phyloP scores from a whole-genome alignment of 2,113 vertebrate genomes.

The Tursiops truncatus region DNA sequence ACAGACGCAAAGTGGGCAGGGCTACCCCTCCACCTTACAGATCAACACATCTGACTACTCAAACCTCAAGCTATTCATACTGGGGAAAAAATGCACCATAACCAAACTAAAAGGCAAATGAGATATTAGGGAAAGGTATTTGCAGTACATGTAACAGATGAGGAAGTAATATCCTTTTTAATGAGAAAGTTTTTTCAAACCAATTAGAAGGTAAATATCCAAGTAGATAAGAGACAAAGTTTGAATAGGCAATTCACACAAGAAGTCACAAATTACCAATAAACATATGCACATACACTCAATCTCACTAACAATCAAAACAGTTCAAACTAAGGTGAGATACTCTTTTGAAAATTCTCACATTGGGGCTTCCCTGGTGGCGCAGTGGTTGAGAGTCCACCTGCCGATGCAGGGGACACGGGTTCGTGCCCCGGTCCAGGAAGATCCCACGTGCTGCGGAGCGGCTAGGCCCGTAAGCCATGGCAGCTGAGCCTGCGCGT shows the following conservation, averaged over 20 bases:
- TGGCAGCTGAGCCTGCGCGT: too few species aligned
- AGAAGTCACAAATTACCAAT: background rate
- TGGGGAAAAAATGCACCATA: background rate
- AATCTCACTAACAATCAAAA: background rate
- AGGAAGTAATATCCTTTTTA: background rate
- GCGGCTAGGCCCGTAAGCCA: rapidly evolving
- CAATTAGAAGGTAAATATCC: background rate
- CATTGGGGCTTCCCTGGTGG: background rate
- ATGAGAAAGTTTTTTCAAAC: conserved; percentile 10
- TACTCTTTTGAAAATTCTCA: background rate
- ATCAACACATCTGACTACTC: background rate
- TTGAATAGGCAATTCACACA: background rate
- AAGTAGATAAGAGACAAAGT: background rate
- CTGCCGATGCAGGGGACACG: too few species aligned
- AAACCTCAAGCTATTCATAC: too few species aligned
- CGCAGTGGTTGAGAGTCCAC: too few species aligned
- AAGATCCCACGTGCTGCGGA: rapidly evolving
- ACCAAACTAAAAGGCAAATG: background rate
- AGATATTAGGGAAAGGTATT: background rate
- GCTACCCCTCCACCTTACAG: background rate
- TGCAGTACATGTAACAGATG: background rate
- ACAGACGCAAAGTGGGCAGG: background rate
- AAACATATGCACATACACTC: background rate
- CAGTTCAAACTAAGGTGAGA: background rate
- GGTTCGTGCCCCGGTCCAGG: too few species aligned